Base-by-base conservation (phyloP, 1,140 invertebrate species). In the Schmidtea mediterranea region DNA sequence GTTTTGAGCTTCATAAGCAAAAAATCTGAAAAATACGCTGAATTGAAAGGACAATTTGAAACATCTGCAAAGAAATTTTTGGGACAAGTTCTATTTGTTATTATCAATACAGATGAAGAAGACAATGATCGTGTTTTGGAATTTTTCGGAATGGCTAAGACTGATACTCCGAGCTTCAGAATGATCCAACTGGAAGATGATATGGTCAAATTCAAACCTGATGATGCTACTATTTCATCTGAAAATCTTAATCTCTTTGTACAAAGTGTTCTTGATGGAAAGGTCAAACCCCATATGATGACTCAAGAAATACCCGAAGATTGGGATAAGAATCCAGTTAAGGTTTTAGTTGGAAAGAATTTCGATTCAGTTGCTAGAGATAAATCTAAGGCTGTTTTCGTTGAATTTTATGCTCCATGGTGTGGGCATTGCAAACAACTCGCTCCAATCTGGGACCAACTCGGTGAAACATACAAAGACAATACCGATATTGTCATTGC, bases 141-240 rank as follows among this genome's bases (percentile, higher is more conserved):
- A 68, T 94, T 87, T 79, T 94, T 94, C 63, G 87, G 87, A 55
- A 79, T 90, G 74, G 82, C 80, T 67, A 80, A 80, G 58, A 75
- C 78, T 18, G 79, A 92, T 58, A 73, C 82, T 12, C 87, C 87
- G 3, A 74, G 78, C 2, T 80, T 86, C 61, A 75, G 87, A 56
- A 67, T 94, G 40, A 92, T 94, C 59, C 76, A 76, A 50, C 66
- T 94, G 48, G 82, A 87, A 66, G 79, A 90, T 58, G 83, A 92
- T 59, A 92, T 94, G 86, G 74, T 76, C 57, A 94, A 94, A 66
- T 94, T 79, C 71, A 90, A 89, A 62, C 86, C 86, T 15, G 71
- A 75, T 48, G 74, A 68, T 26, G 61, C 71, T 26, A 81, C 84
- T 53, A 67, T 90, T 38, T 71, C 69, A 21, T 71, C 73, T 24